Conservation (phyloP, 53 echinoderm and acorn worm species). For the Glandiceps talaboti region DNA sequence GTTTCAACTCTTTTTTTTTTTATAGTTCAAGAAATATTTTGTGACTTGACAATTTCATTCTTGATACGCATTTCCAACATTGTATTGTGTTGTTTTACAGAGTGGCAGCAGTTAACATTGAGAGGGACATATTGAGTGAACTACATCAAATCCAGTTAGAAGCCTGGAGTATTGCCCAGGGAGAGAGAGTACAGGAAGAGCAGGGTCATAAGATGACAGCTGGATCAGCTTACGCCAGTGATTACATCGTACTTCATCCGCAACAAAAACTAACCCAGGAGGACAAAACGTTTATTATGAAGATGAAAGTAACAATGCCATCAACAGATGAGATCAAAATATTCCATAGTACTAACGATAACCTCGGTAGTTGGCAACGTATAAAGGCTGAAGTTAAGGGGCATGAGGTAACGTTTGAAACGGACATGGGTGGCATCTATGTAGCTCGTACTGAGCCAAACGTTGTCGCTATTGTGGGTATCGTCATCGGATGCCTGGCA, state of each 20-base stretch:
- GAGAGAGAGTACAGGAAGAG: conserved; percentile 31
- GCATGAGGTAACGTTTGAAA: conserved; percentile 31
- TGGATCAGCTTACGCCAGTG: conserved; percentile 63
- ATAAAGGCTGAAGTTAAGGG: conserved; percentile 29
- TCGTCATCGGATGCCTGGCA: conserved; percentile 43
- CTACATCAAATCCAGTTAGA: conserved; percentile 67
- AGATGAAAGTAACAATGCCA: conserved; percentile 31
- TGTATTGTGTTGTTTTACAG: conserved; percentile 12
- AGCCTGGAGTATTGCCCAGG: conserved; percentile 58
- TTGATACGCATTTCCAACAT: too few relatives aligned
- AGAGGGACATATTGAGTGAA: conserved; percentile 52
- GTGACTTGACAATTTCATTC: not conserved
- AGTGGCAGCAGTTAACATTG: conserved; percentile 32
- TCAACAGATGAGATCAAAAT: conserved; percentile 44
- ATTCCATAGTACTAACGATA: conserved; percentile 58
- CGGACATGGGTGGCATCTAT: conserved; percentile 55
- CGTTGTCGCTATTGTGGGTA: conserved; percentile 56
- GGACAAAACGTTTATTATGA: conserved; percentile 35
- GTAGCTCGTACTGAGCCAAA: conserved; percentile 32
- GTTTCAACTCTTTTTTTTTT: not conserved
- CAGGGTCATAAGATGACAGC: conserved; percentile 35
- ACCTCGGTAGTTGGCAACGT: conserved; percentile 59
- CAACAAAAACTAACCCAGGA: conserved; percentile 45
- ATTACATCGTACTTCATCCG: conserved; percentile 63
- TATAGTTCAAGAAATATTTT: not conserved